Evolutionary conservation across 2,113 vertebrate species (phyloP), one percentile per base, ranked within the genome.

Genomic region (Spea multiplicata): DNA sequence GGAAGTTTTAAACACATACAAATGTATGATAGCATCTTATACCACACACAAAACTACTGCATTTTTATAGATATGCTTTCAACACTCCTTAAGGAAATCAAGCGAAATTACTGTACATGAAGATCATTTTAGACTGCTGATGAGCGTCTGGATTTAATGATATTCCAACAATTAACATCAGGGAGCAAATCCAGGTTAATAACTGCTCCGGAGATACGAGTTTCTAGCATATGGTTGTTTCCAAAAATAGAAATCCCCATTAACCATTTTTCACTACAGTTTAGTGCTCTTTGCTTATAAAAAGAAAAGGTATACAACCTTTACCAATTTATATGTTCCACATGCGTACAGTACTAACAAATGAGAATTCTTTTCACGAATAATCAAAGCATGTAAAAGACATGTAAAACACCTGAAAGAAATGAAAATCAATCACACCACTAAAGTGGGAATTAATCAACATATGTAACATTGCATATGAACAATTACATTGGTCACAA

Each of bases 101-200:
- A 57, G 50, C 50, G 16, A 76, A 68, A 76, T 47, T 9, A 76
- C 30, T 67, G 44, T 45, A 53, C 55, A 16, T 53, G 52, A 55
- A 55, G 64, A 76, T 76, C 44, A 76, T 67, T 76, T 30, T 53
- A 76, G 65, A 68, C 44, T 53, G 64, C 50, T 67, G 44, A 76
- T 68, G 65, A 76, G 30, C 46, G 44, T 64, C 74, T 67, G 65
- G 49, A 76, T 47, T 76, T 67, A 67, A 76, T 76, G 30, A 68
- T 66, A 30, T 67, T 47, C 62, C 66, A 48, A 55, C 65, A 78
- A 83, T 80, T 84, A 81, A 59, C 61, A 44, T 9, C 7, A 70
- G 8, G 61, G 44, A 84, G 66, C 5, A 84, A 84, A 78, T 80
- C 64, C 0, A 75, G 53, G 81, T 74, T 74, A 85, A 74, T 10